Evolutionary conservation across 30 jellyfish, hydroid and myxozoan genomes (phyloP).

Genomic region (Chrysaora quinquecirrha): DNA sequence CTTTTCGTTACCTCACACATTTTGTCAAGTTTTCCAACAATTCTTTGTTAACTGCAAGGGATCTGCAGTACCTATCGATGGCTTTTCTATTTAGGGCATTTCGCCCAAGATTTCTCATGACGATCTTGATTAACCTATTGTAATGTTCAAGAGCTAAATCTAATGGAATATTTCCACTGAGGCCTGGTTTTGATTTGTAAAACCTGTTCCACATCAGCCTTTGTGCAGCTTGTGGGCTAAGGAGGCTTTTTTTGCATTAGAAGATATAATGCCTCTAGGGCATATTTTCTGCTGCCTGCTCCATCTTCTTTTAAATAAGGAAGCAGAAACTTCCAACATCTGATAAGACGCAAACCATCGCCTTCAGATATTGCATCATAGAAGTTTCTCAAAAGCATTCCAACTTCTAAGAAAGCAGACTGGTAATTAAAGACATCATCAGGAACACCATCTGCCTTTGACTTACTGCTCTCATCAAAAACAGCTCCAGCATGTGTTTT

Average conservation of each 20-base stretch:
- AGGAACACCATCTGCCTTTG: not conserved
- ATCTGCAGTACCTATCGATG: too few species aligned
- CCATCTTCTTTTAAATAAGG: not conserved
- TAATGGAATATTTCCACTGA: too few species aligned
- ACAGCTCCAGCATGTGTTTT: not conserved
- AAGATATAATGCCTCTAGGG: not conserved
- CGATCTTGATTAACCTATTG: too few species aligned
- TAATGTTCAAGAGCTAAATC: too few species aligned
- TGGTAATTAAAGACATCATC: not conserved
- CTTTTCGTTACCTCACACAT: too few species aligned
- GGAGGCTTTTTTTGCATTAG: not conserved
- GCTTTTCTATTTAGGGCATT: not conserved
- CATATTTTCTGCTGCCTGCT: too few species aligned
- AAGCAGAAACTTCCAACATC: not conserved
- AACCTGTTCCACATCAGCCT: too few species aligned
- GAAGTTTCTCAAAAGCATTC: not conserved
- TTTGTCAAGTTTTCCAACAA: not conserved
- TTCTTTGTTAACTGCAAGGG: not conserved
- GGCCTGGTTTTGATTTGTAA: too few species aligned
- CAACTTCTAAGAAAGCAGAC: not conserved
- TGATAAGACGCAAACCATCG: not conserved
- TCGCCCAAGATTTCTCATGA: too few species aligned
- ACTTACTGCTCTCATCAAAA: not conserved
- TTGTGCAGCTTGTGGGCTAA: too few species aligned
- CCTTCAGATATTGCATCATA: too few species aligned